Base-by-base conservation (phyloP, 2,797 vertebrate genomes). In the Argyrosomus regius region DNA sequence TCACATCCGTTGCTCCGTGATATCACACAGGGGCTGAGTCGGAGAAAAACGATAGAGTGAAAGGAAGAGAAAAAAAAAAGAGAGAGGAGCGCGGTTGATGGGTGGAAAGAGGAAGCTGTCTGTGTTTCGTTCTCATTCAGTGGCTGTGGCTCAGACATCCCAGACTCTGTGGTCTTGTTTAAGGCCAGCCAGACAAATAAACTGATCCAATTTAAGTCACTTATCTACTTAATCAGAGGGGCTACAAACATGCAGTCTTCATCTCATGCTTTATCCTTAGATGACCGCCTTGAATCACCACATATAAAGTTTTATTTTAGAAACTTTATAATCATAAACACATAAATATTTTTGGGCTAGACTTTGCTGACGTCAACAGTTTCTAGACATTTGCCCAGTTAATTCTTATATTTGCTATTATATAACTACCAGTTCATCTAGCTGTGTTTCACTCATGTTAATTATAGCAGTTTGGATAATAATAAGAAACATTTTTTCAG, bases 1-100 rank as follows among this genome's bases (percentile, higher is more conserved):
- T 94, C 92, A 94, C 92, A 91, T 96, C 95, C 95, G 79, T 83
- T 93, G 93, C 94, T 95, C 95, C 94, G 83, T 95, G 94, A 95
- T 93, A 93, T 95, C 93, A 94, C 78, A 39, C 35, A 39, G 1
- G 67, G 70, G 77, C 78, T 79, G 58, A 85, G 87, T 77, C 74
- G 53, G 79, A 92, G 88, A 77, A 53, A 35, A 88, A 80, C 62
- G 49, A 84, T 66, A 84, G 75, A 88, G 77, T 84, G 90, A 94
- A 92, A 89, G 85, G 91, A 87, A 92, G 88, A 90, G 83, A 73
- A 90, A 71, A 75, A 85, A 75, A 80, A 72, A 80, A 77, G 31
- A 77, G 75, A 83, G 82, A 74, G 79, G 57, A 85, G 84, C 46
- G 57, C 41, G 75, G 76, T 83, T 86, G 91, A 92, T 89, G 90